Conservation (phyloP, 2,113 vertebrate genomes). For the Spheniscus mendiculus region DNA sequence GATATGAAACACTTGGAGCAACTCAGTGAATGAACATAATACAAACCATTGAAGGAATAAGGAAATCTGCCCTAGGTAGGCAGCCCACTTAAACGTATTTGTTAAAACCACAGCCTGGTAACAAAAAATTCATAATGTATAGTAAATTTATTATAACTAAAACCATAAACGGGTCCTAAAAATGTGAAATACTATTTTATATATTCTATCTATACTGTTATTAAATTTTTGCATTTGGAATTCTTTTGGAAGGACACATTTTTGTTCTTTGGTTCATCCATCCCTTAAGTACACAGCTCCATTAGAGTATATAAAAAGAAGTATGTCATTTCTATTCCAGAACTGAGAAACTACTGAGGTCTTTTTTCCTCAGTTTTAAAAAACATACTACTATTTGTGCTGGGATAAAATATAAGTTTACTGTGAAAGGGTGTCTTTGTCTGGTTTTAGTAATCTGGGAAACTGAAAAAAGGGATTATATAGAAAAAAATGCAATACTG, state of each 20-base stretch:
- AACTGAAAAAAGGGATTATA: background rate
- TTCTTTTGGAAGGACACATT: background rate
- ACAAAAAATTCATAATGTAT: background rate
- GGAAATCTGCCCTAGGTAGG: background rate
- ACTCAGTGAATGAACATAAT: background rate
- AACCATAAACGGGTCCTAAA: background rate
- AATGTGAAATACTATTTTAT: background rate
- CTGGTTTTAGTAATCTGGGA: background rate
- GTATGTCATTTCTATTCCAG: background rate
- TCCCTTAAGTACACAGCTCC: background rate
- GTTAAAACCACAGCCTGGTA: background rate
- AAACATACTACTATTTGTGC: background rate
- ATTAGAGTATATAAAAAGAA: background rate
- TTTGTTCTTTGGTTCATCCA: background rate
- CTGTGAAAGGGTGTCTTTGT: background rate
- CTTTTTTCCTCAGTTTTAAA: background rate
- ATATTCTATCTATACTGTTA: too few species aligned
- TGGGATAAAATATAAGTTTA: background rate
- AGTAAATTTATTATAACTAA: background rate
- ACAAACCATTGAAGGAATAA: accelerated
- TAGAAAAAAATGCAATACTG: background rate
- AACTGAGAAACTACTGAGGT: background rate
- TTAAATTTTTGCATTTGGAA: background rate
- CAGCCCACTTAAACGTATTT: background rate
- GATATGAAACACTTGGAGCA: background rate